Evolutionary conservation across 1,140 invertebrate species (phyloP).

Genomic region (Belonocnema kinseyi): DNA sequence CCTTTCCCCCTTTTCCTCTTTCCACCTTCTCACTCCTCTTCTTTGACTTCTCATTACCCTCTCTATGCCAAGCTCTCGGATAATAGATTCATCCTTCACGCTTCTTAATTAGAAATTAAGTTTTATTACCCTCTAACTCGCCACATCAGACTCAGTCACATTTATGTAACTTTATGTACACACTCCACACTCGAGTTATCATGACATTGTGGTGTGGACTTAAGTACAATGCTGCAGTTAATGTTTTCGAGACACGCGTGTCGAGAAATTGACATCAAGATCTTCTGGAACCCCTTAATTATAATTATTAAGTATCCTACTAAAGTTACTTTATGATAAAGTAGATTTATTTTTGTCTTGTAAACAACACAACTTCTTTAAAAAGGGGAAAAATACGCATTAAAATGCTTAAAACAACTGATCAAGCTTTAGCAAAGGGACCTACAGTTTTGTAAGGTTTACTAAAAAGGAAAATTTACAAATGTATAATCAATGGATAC

Average conservation of each 20-base stretch:
- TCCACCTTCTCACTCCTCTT: constrained; percentile 27
- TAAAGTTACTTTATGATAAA: neutral
- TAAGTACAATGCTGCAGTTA: constrained; percentile 26
- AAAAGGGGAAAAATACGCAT: no score
- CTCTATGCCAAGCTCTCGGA: constrained; percentile 42
- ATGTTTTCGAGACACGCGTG: constrained; percentile 33
- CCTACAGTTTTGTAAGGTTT: no score
- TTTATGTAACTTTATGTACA: constrained; percentile 54
- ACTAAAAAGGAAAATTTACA: no score
- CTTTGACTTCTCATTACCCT: constrained; percentile 40
- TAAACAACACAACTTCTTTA: no score
- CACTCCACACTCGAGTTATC: constrained; percentile 47
- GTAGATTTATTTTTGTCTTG: neutral
- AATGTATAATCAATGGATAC: no score
- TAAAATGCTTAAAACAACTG: no score
- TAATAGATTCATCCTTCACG: constrained; percentile 76
- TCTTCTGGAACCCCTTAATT: constrained; percentile 10
- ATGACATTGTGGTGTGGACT: constrained; percentile 35
- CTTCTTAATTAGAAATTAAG: constrained; percentile 75
- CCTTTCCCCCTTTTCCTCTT: constrained; percentile 26
- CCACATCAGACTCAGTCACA: constrained; percentile 39
- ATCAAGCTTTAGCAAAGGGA: no score
- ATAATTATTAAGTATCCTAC: neutral
- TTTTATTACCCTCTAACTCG: constrained; percentile 72
- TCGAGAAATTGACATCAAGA: constrained; percentile 27